Conservation (phyloP, 1,140 invertebrate species). For the Drosophila prosaltans region DNA sequence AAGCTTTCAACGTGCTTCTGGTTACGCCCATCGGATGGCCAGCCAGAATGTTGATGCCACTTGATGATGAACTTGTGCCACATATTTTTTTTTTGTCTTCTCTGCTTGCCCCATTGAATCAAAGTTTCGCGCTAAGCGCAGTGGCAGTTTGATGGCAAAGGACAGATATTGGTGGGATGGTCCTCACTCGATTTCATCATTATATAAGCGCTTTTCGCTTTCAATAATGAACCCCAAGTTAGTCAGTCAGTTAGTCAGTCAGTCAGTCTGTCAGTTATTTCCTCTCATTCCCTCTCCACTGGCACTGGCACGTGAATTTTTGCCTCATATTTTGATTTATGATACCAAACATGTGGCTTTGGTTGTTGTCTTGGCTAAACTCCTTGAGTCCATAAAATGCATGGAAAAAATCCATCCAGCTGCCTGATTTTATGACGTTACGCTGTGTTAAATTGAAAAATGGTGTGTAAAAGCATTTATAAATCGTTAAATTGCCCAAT, state of each 20-base stretch:
- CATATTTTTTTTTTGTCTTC: conserved; percentile 41
- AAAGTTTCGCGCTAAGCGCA: conserved; percentile 37
- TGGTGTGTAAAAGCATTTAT: conserved; percentile 74
- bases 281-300: conserved; percentile 6
- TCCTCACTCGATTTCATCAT: conserved; percentile 31
- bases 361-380: conserved; percentile 59
- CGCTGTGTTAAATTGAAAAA: conserved; percentile 77
- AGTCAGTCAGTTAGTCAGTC: not conserved
- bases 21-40: conserved; percentile 51
- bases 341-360: conserved; percentile 36
- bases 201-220: conserved; percentile 76
- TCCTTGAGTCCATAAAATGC: conserved; percentile 12
- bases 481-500: conserved; percentile 59
- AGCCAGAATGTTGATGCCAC: conserved; percentile 1
- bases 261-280: not conserved
- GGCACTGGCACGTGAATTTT: conserved; percentile 67
- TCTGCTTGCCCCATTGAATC: conserved; percentile 37
- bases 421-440: conserved; percentile 41
- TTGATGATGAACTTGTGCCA: conserved; percentile 77
- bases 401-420: conserved; percentile 8
- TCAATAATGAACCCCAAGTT: conserved; percentile 62
- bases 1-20: conserved; percentile 68
- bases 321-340: conserved; percentile 73
- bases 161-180: conserved; percentile 34
- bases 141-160: conserved; percentile 69